Base-by-base conservation (phyloP, 2,888 invertebrate genomes). In the Vesta saturnalis region DNA sequence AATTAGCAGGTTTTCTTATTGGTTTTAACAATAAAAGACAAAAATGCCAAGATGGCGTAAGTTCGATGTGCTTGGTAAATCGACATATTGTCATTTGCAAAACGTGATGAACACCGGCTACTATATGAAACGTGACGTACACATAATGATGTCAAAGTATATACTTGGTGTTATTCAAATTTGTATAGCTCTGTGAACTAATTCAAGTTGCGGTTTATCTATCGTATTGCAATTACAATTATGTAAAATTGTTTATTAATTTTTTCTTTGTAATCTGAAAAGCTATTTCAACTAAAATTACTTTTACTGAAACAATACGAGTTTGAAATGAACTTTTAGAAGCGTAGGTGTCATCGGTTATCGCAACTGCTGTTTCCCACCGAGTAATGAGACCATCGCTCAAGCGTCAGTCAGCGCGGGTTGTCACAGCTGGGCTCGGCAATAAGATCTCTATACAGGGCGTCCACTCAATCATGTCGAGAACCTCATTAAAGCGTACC, bases 61-160 rank as follows among this genome's bases (percentile, higher is more conserved):
- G 69, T 67, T 64, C 65, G 59, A 73, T 71, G 72, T 69, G 71
- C 72, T 67, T 71, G 67, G 70, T 71, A 72, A 72, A 68, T 66
- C 69, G 65, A 69, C 75, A 71, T 73, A 73, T 77, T 78, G 78
- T 78, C 78, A 78, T 78, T 78, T 72, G 80, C 77, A 78, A 77
- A 79, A 82, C 82, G 82, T 82, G 82, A 81, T 81, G 80, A 79
- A 82, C 80, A 81, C 80, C 77, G 80, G 83, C 82, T 83, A 82
- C 82, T 79, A 82, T 83, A 81, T 77, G 79, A 81, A 83, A 82
- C 83, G 82, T 83, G 83, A 83, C 79, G 80, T 74, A 78, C 73
- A 72, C 76, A 78, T 83, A 82, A 82, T 82, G 80, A 83, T 80
- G 82, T 82, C 82, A 81, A 82, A 82, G 79, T 82, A 81, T 76